Evolutionary conservation across 2,888 invertebrate species (phyloP).

Genomic region (Diaprepes abbreviatus): DNA sequence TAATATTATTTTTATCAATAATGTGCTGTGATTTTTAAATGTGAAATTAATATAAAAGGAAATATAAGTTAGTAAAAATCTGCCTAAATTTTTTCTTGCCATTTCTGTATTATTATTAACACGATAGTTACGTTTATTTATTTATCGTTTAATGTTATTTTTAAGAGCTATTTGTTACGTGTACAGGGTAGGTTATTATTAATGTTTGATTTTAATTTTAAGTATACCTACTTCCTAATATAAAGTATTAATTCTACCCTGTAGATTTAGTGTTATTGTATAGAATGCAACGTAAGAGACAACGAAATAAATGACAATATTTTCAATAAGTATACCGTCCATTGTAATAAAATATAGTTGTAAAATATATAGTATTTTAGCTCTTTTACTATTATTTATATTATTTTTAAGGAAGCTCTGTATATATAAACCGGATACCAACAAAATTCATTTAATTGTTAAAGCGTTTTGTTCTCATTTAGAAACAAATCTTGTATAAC

Average conservation of each 20-base stretch:
- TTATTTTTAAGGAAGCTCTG: conserved; percentile 41
- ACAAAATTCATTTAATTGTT: too few relatives aligned
- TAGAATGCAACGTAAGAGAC: conserved; percentile 51
- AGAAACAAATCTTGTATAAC: too few relatives aligned
- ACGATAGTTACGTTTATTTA: conserved; percentile 57
- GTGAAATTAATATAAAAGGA: conserved; percentile 61
- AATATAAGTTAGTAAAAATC: conserved; percentile 57
- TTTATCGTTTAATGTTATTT: conserved; percentile 58
- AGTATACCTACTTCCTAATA: conserved; percentile 57
- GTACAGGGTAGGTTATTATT: conserved; percentile 54
- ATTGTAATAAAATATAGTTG: conserved; percentile 21
- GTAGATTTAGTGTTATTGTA: conserved; percentile 45
- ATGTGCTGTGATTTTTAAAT: conserved; percentile 68
- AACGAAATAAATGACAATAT: conserved; percentile 51
- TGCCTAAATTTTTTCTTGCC: conserved; percentile 69
- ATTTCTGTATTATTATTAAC: conserved; percentile 66
- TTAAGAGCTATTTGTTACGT: conserved; percentile 51
- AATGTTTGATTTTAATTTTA: conserved; percentile 40
- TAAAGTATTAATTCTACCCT: conserved; percentile 61
- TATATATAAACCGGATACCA: conserved; percentile 19
- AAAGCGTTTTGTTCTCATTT: too few relatives aligned
- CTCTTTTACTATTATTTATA: conserved; percentile 49
- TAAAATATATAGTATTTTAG: conserved; percentile 38
- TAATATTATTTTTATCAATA: conserved; percentile 61
- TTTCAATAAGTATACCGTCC: conserved; percentile 34